Base-by-base conservation (phyloP, 64 coral and sea anemone species). In the Platygyra sinensis region DNA sequence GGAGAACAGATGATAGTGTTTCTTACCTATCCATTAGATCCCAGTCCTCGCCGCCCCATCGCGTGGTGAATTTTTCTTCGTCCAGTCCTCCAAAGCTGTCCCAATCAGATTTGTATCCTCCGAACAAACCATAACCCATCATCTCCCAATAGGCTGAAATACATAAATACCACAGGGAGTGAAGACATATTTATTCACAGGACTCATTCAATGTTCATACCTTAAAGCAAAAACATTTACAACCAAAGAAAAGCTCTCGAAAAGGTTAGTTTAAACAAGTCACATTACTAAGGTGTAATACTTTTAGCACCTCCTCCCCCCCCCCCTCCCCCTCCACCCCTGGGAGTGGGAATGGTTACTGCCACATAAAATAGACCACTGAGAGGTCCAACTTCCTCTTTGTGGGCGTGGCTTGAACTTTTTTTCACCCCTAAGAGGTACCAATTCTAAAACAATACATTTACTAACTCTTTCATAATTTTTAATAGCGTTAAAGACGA, bases 31-130 rank as follows among this genome's bases (percentile, higher is more conserved):
- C 90, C 24, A 87, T 60, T 75, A 92, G 54, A 69, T 92, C 90
- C 73, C 73, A 75, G 86, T 92, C 90, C 29, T 92, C 90, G 20
- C 90, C 90, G 28, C 90, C 90, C 90, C 90, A 92, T 67, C 86
- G 77, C 8, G 84, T 75, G 49, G 74, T 86, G 76, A 89, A 89
- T 18, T 76, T 54, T 5, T 52, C 77, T 20, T 89, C 80, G 72
- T 89, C 81, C 78, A 89, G 65, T 24, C 92, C 92, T 77, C 69
- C 87, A 54, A 94, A 87, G 52, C 87, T 82, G 33, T 94, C 92
- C 92, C 92, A 94, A 61, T 94, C 92, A 20, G 87, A 84, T 50
- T 94, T 94, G 72, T 89, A 94, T 10, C 39, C 80, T 30, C 87
- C 87, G 63, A 94, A 80, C 24, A 94, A 78, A 27, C 92, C 92